Percentiles rank a stretch among this genome's conserved stretches.
phyloP scores from a whole-genome alignment of 1,140 invertebrate genomes.

The Drosophila subobscura region DNA sequence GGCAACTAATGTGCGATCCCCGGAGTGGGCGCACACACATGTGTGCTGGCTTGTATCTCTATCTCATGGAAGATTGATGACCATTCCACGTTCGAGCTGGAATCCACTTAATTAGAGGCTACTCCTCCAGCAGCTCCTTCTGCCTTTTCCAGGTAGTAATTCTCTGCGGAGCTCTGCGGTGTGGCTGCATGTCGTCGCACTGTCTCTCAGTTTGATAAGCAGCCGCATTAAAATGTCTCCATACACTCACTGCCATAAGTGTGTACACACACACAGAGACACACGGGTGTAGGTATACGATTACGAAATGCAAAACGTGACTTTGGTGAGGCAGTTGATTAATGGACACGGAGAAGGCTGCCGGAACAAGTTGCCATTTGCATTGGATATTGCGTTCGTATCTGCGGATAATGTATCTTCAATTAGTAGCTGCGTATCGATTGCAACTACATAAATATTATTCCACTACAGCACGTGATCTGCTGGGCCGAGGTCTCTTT shows the following conservation, averaged over 20 bases:
- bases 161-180: slow-evolving; percentile 23
- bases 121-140: slow-evolving; percentile 28
- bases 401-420: slow-evolving; percentile 12
- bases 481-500: neutral
- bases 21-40: slow-evolving; percentile 3
- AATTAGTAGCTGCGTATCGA: slow-evolving; percentile 29
- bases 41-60: neutral
- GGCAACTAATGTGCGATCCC: slow-evolving; percentile 30
- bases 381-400: slow-evolving; percentile 33
- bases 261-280: slow-evolving; percentile 23
- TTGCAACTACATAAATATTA: slow-evolving; percentile 9
- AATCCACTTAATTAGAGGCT: slow-evolving; percentile 70
- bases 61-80: slow-evolving; percentile 66
- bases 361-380: slow-evolving; percentile 50
- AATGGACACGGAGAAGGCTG: slow-evolving; percentile 45
- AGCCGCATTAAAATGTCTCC: slow-evolving; percentile 55
- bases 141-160: slow-evolving; percentile 16
- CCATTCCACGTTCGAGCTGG: slow-evolving; percentile 19
- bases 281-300: slow-evolving; percentile 23
- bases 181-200: slow-evolving; percentile 29
- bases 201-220: slow-evolving; percentile 76
- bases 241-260: slow-evolving; percentile 16
- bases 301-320: slow-evolving; percentile 72
- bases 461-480: slow-evolving; percentile 23
- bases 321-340: slow-evolving; percentile 63